Evolutionary conservation across 2,888 invertebrate genomes (phyloP).

Genomic region (Andrena fulva): DNA sequence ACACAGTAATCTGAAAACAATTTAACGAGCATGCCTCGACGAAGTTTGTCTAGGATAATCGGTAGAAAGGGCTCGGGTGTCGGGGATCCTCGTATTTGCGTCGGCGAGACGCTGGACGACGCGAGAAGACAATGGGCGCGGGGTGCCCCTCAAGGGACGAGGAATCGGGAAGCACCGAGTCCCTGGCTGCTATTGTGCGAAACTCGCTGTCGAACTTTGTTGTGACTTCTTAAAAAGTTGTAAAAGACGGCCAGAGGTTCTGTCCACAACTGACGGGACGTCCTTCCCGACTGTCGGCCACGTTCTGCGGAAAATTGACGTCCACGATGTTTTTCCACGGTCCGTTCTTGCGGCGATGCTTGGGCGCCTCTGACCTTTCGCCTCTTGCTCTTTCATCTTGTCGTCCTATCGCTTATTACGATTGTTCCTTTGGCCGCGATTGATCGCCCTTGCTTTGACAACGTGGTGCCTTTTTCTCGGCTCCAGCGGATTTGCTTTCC

Average conservation of each 20-base stretch:
- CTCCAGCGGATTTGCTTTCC: conserved; percentile 24
- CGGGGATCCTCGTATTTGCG: conserved; percentile 43
- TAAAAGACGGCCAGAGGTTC: conserved; percentile 74
- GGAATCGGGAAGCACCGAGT: conserved; percentile 62
- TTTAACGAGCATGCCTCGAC: conserved; percentile 64
- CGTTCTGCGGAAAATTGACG: conserved; percentile 70
- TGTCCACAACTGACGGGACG: conserved; percentile 69
- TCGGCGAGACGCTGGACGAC: conserved; percentile 50
- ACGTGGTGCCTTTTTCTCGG: conserved; percentile 13
- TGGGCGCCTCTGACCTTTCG: conserved; percentile 21
- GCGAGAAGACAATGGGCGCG: conserved; percentile 77
- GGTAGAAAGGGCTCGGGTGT: conserved; percentile 60
- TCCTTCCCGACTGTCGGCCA: conserved; percentile 59
- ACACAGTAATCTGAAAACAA: conserved; percentile 63
- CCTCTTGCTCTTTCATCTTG: neutral
- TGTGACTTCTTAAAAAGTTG: conserved; percentile 79
- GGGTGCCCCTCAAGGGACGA: conserved; percentile 51
- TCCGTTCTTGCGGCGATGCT: conserved; percentile 52
- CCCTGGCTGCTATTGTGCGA: conserved; percentile 79
- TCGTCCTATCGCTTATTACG: conserved; percentile 43
- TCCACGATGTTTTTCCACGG: conserved; percentile 69
- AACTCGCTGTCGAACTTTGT: conserved; percentile 79
- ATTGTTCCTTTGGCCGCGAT: conserved; percentile 19
- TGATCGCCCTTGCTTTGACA: conserved; percentile 24
- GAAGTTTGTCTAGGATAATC: conserved; percentile 71